Percentiles rank a stretch among this genome's conserved stretches.
phyloP scores from a whole-genome alignment of 2,113 vertebrate genomes.

The Myrmophylax atrothorax region DNA sequence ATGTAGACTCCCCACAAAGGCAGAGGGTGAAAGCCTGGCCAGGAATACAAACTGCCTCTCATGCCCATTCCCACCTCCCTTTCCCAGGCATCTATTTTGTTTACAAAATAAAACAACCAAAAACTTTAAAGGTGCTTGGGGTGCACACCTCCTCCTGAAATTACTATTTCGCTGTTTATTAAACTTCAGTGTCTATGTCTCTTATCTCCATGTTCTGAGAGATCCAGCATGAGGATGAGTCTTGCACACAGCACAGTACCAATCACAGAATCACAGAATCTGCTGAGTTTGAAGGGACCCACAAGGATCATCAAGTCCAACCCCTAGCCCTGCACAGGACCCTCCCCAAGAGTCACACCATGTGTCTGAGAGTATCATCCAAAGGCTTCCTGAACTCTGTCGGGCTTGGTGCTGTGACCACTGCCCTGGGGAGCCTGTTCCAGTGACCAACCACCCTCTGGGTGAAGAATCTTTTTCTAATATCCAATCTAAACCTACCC shows the following conservation, averaged over 20 bases:
- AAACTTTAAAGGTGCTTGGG: neutral
- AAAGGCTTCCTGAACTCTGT: neutral
- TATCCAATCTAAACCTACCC: neutral
- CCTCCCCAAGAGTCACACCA: neutral
- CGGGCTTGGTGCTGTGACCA: neutral
- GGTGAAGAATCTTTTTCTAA: neutral
- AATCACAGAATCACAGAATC: neutral
- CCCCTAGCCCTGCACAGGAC: neutral
- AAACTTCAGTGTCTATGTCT: neutral
- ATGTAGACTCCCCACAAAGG: neutral
- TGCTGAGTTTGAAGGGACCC: neutral
- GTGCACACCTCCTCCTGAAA: neutral
- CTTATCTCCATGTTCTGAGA: accelerated
- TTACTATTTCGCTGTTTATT: neutral
- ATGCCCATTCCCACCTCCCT: neutral
- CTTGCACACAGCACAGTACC: neutral
- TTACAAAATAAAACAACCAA: neutral
- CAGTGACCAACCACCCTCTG: neutral
- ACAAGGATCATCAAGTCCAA: neutral
- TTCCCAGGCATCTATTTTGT: neutral
- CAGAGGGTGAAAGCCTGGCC: neutral
- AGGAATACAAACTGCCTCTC: neutral
- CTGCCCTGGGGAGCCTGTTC: neutral
- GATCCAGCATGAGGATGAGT: neutral
- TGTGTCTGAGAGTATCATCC: neutral